These are phyloP conservation scores for Diplazon laetatorius DNA, from an alignment of 2,888 invertebrate species.

Conservation along the genomic window DNA sequence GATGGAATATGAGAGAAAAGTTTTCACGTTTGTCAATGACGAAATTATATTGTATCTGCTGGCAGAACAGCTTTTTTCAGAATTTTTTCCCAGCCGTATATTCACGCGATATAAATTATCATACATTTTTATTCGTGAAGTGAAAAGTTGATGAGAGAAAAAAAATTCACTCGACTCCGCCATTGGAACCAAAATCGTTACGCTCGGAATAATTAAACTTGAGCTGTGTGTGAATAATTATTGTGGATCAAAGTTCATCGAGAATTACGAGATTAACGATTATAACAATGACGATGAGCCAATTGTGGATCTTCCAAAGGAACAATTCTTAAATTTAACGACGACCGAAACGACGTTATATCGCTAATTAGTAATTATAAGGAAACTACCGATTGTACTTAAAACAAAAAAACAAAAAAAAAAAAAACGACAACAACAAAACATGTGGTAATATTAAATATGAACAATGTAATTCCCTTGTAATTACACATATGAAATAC, in stretches of 20 bases:
- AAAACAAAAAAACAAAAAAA: conserved; percentile 51
- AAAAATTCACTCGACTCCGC: conserved; percentile 49
- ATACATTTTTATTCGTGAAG: not conserved
- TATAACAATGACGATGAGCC: conserved; percentile 60
- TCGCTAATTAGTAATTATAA: conserved; percentile 66
- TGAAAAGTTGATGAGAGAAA: conserved; percentile 26
- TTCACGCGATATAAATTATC: conserved; percentile 11
- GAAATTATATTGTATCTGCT: conserved; percentile 55
- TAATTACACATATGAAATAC: conserved; percentile 76
- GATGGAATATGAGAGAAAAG: conserved; percentile 19
- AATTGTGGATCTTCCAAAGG: conserved; percentile 63
- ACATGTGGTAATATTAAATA: conserved; percentile 67
- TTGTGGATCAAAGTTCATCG: conserved; percentile 47
- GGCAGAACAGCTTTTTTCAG: conserved; percentile 53
- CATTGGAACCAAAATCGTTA: conserved; percentile 55
- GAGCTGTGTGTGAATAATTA: conserved; percentile 57
- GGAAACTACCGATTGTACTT: conserved; percentile 66
- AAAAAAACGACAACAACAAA: conserved; percentile 40
- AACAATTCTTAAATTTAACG: conserved; percentile 64
- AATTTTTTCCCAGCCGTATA: conserved; percentile 1
- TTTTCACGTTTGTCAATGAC: conserved; percentile 51
- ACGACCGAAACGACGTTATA: conserved; percentile 62
- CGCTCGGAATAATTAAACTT: conserved; percentile 55
- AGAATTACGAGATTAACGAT: conserved; percentile 35
- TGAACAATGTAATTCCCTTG: conserved; percentile 74